These are phyloP conservation scores for Neogale vison DNA, from an alignment of 2,113 vertebrate genomes.

Conservation along the genomic window DNA sequence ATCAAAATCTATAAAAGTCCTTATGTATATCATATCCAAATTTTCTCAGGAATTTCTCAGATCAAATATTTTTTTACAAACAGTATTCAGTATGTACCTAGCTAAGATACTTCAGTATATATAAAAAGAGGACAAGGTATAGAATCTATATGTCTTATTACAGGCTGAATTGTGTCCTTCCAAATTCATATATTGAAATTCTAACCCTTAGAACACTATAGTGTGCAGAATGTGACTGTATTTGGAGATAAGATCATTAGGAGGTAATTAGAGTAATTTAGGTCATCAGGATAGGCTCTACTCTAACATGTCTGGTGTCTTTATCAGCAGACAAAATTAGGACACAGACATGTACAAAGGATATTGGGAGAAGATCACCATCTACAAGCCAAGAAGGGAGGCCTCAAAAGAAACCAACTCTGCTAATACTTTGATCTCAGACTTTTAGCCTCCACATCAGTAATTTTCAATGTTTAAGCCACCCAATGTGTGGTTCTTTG, in stretches of 20 bases:
- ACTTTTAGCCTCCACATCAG: neutral
- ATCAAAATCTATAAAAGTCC: neutral
- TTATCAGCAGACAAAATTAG: neutral
- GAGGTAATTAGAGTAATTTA: neutral
- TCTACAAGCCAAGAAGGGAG: neutral
- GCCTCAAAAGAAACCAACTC: neutral
- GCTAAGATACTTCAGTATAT: neutral
- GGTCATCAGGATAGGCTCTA: neutral
- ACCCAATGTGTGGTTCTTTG: neutral
- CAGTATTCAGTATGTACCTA: neutral
- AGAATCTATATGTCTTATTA: neutral
- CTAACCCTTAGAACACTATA: neutral
- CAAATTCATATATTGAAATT: neutral
- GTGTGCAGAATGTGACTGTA: neutral
- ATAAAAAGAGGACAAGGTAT: neutral
- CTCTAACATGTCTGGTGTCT: neutral
- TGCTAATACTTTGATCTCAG: neutral
- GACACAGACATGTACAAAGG: neutral
- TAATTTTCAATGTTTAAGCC: neutral
- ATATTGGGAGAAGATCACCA: neutral
- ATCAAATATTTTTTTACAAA: neutral
- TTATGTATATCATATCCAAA: neutral
- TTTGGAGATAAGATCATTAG: neutral
- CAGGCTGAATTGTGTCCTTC: neutral
- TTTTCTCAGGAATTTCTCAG: neutral